These are phyloP conservation scores for Gouania willdenowi DNA, from an alignment of 2,797 vertebrate species.

Conservation along the genomic window DNA sequence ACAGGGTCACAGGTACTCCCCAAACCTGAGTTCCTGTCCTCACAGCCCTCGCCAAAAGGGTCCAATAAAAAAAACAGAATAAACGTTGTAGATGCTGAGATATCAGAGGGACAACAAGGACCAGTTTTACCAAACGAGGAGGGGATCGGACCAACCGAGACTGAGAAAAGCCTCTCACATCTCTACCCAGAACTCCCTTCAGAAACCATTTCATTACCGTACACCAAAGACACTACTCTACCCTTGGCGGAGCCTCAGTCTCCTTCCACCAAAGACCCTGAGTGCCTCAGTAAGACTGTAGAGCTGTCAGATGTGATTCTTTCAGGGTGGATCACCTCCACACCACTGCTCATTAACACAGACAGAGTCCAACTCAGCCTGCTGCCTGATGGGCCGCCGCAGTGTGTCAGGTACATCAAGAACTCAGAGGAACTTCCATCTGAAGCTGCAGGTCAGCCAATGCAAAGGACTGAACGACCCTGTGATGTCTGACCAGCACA, in stretches of 20 bases:
- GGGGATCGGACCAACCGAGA: constrained; percentile 23
- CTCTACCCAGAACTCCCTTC: constrained; percentile 20
- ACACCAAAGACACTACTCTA: constrained; percentile 47
- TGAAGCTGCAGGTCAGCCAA: constrained; percentile 15
- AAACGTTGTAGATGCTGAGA: too few species aligned
- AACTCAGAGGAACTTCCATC: constrained; percentile 49
- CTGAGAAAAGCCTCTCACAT: constrained; percentile 20
- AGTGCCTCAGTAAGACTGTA: constrained; percentile 39
- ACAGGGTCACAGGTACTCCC: constrained; percentile 47
- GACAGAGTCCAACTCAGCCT: constrained; percentile 66
- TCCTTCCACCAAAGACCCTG: constrained; percentile 6
- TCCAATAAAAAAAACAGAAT: constrained; percentile 31
- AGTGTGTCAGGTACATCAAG: constrained; percentile 54
- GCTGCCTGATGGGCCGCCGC: constrained; percentile 57
- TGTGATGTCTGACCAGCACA: constrained; percentile 60
- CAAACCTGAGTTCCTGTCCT: constrained; percentile 56
- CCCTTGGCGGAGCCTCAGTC: constrained; percentile 26
- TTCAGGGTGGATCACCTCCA: constrained; percentile 76
- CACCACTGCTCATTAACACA: constrained; percentile 67
- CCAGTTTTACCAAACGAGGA: constrained; percentile 1
- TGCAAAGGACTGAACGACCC: constrained; percentile 43
- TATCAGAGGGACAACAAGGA: constrained; percentile 13
- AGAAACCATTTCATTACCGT: constrained; percentile 49
- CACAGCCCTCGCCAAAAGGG: constrained; percentile 36
- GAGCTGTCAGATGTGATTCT: constrained; percentile 57